Evolutionary conservation across 2,113 vertebrate species (phyloP).

Genomic region (Colinus virginianus): DNA sequence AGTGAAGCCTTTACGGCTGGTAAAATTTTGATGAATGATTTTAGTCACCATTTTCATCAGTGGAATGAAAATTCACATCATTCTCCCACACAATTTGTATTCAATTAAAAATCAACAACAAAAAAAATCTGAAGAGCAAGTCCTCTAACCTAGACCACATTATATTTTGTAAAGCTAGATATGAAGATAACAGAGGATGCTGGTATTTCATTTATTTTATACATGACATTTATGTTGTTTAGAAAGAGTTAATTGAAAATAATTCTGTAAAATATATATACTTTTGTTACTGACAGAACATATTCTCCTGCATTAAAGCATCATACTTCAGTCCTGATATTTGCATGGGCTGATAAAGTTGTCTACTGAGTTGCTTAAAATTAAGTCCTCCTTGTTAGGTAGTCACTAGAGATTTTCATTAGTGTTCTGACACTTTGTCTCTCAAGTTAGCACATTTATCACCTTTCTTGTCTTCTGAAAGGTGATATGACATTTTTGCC

Average conservation of each 20-base stretch:
- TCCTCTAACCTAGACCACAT: neutral
- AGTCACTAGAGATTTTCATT: slow-evolving; percentile 21
- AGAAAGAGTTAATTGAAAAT: neutral
- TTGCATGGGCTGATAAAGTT: slow-evolving; percentile 29
- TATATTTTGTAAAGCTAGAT: neutral
- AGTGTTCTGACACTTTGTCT: neutral
- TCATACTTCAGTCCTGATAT: neutral
- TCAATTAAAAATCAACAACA: neutral
- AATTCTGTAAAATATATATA: neutral
- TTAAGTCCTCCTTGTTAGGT: neutral
- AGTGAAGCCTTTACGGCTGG: slow-evolving; percentile 65
- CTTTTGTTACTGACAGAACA: neutral
- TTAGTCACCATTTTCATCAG: slow-evolving; percentile 44
- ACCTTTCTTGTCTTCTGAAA: neutral
- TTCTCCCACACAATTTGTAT: neutral
- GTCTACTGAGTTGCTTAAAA: neutral
- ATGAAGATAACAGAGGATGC: neutral
- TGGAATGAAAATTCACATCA: slow-evolving; percentile 25
- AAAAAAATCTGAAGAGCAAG: neutral
- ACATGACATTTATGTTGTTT: neutral
- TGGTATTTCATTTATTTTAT: neutral
- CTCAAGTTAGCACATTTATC: slow-evolving; percentile 10
- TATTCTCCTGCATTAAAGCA: neutral
- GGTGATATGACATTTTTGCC: neutral
- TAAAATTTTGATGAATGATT: slow-evolving; percentile 62